Evolutionary conservation across 1,140 invertebrate genomes (phyloP).

Genomic region (Brachionus asplanchnoidis): DNA sequence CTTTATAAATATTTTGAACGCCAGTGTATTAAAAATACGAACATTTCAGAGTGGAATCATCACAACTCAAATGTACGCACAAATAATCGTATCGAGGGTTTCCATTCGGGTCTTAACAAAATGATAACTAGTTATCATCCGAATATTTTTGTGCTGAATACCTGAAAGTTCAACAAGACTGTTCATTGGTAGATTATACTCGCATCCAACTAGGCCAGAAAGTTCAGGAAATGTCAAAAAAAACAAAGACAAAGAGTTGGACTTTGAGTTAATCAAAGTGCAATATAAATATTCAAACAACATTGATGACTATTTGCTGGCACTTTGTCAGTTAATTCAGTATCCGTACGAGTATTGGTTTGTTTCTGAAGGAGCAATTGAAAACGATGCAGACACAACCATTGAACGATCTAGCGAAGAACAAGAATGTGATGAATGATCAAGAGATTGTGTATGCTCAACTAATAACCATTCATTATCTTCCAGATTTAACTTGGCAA

Average conservation of each 20-base stretch:
- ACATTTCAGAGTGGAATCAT: no score
- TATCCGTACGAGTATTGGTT: neutral
- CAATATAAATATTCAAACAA: neutral
- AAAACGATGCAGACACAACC: neutral
- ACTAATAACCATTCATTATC: neutral
- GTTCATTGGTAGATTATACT: neutral
- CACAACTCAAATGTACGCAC: no score
- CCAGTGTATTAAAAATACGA: no score
- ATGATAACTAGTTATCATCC: neutral
- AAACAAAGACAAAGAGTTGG: neutral
- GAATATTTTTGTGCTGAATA: neutral
- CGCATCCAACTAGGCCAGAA: neutral
- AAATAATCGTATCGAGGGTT: neutral
- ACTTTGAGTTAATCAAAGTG: neutral
- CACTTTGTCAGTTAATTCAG: neutral
- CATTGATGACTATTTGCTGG: neutral
- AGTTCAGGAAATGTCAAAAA: neutral
- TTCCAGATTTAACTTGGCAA: neutral
- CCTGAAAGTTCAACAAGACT: neutral
- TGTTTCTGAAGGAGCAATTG: neutral
- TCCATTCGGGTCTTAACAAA: neutral
- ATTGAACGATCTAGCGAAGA: neutral
- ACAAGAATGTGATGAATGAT: neutral
- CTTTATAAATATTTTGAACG: no score
- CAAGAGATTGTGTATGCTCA: neutral